Conservation (phyloP, 1,140 invertebrate genomes). For the Cherax destructor region DNA sequence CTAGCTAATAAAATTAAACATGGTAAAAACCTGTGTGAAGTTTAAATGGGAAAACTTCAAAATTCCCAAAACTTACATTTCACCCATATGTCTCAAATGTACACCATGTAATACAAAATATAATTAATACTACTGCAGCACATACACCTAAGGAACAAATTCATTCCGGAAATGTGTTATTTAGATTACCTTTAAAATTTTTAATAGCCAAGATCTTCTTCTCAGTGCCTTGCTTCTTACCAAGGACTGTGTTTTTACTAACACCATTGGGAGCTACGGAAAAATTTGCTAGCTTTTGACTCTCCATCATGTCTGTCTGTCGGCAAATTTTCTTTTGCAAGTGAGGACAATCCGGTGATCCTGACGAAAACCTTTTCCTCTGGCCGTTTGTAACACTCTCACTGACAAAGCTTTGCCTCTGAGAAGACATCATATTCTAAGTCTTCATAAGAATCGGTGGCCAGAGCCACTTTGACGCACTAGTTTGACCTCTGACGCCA, state of each 20-base stretch:
- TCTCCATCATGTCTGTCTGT: constrained; percentile 63
- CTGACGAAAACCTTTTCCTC: constrained; percentile 59
- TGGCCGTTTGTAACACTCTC: constrained; percentile 63
- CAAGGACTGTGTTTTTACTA: constrained; percentile 45
- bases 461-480: constrained; percentile 20
- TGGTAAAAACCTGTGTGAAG: too few relatives aligned
- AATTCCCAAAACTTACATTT: too few relatives aligned
- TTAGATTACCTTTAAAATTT: constrained; percentile 53
- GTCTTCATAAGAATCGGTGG: constrained; percentile 31
- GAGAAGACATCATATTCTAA: constrained; percentile 56
- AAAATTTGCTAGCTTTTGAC: constrained; percentile 61
- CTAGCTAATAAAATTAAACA: too few relatives aligned
- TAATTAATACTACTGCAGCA: not conserved
- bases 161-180: not conserved
- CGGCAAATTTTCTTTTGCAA: constrained; percentile 55
- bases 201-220: constrained; percentile 61
- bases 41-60: too few relatives aligned
- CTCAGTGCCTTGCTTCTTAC: constrained; percentile 61
- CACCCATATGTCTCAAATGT: not conserved
- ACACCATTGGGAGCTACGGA: constrained; percentile 60
- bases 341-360: constrained; percentile 51
- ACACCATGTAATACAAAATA: not conserved
- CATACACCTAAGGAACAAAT: not conserved
- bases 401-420: constrained; percentile 57
- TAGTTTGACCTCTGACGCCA: constrained; percentile 3